Conservation (phyloP, 2,797 vertebrate genomes). For the Crax fasciolata region DNA sequence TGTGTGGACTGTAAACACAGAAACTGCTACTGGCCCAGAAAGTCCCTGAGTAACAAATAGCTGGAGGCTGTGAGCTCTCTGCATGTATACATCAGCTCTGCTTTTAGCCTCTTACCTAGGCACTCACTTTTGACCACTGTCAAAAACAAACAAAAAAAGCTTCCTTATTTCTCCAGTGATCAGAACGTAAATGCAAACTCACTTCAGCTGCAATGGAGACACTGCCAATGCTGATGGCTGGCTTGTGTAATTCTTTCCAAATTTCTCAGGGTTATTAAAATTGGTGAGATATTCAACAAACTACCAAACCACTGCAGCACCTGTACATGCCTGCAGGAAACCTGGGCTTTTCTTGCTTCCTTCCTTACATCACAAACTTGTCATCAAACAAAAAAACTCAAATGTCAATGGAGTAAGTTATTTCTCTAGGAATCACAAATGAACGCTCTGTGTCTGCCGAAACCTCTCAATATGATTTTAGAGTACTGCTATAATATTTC, state of each 20-base stretch:
- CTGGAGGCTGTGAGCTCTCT: background rate
- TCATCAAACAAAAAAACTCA: background rate
- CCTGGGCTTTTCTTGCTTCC: background rate
- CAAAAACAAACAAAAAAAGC: background rate
- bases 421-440: background rate
- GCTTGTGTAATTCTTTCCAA: background rate
- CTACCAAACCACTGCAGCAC: background rate
- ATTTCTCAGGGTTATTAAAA: background rate
- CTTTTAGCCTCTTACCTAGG: background rate
- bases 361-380: background rate
- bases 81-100: background rate
- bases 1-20: background rate
- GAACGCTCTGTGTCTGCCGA: background rate
- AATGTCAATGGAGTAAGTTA: rapidly evolving
- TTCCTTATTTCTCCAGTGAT: background rate
- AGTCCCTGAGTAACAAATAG: background rate
- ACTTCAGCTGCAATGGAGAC: background rate
- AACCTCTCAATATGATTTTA: background rate
- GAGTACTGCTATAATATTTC: background rate
- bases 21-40: background rate
- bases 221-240: background rate
- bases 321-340: background rate
- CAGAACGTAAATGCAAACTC: background rate
- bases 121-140: background rate
- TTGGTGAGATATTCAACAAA: background rate